phyloP scores from a whole-genome alignment of 2,888 invertebrate species.

The Torymus tubicola region DNA sequence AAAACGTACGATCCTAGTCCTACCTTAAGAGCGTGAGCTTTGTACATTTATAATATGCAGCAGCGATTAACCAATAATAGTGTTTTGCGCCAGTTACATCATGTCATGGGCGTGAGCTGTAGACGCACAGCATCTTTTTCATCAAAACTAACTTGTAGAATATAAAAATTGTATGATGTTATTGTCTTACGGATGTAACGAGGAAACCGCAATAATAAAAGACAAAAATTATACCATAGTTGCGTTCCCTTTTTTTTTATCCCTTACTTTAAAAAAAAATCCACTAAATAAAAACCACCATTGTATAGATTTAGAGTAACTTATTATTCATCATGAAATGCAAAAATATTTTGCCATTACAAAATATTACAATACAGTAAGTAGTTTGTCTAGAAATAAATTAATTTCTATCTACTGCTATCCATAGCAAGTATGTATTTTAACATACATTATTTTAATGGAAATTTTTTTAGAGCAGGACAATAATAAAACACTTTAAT shows the following conservation, averaged over 20 bases:
- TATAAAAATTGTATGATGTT: conserved; percentile 69
- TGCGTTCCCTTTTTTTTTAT: conserved; percentile 2
- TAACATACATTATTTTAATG: conserved; percentile 36
- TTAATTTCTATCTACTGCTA: conserved; percentile 56
- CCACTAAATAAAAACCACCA: conserved; percentile 8
- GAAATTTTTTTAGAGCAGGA: conserved; percentile 53
- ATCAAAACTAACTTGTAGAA: conserved; percentile 74
- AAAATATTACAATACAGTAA: conserved; percentile 57
- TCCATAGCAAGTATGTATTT: conserved; percentile 42
- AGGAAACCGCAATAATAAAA: conserved; percentile 67
- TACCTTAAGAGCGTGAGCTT: conserved; percentile 66
- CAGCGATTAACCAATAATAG: conserved; percentile 63
- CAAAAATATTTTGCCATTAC: conserved; percentile 60
- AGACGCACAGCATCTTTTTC: conserved; percentile 63
- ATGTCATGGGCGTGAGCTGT: conserved; percentile 50
- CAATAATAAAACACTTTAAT: conserved; percentile 51
- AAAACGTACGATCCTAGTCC: conserved; percentile 60
- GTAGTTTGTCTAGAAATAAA: conserved; percentile 57
- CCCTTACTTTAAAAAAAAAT: neutral
- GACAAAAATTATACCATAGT: conserved; percentile 50
- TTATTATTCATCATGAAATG: conserved; percentile 57
- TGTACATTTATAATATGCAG: conserved; percentile 70
- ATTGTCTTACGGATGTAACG: conserved; percentile 66
- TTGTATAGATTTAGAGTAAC: conserved; percentile 46
- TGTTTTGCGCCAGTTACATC: conserved; percentile 54